Percentiles rank a stretch among this genome's conserved stretches.
Evolutionary conservation across 2,113 vertebrate genomes (phyloP).

Genomic region (Lipotes vexillifer): DNA sequence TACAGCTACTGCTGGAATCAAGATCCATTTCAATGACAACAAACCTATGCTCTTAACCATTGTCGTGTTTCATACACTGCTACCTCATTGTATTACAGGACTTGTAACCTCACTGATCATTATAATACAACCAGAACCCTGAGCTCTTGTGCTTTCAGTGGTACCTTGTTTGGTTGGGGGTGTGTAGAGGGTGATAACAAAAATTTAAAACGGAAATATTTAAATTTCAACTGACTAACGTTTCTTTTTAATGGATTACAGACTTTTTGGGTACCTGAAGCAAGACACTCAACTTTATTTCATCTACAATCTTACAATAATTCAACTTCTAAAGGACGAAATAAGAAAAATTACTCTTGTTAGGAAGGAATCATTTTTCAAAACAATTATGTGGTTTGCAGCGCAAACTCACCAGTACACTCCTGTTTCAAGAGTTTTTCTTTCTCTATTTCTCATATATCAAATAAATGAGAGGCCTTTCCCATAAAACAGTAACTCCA

Average conservation of each 20-base stretch:
- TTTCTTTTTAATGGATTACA: not conserved
- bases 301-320: not conserved
- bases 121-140: not conserved
- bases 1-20: not conserved
- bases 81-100: not conserved
- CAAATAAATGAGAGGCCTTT: not conserved
- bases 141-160: not conserved
- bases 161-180: not conserved
- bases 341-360: not conserved
- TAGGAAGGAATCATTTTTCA: not conserved
- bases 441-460: not conserved
- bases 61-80: not conserved
- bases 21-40: not conserved
- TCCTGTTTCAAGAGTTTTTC: not conserved
- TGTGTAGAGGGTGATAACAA: not conserved
- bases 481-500: not conserved
- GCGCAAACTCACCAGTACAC: not conserved
- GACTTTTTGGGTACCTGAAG: not conserved
- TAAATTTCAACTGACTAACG: not conserved
- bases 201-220: not conserved
- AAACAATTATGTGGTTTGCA: not conserved
- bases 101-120: not conserved
- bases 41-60: not conserved
- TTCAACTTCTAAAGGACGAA: conserved; percentile 9
- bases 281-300: not conserved